phyloP scores from a whole-genome alignment of 2,797 vertebrate genomes.

The Enteromius anoplus region DNA sequence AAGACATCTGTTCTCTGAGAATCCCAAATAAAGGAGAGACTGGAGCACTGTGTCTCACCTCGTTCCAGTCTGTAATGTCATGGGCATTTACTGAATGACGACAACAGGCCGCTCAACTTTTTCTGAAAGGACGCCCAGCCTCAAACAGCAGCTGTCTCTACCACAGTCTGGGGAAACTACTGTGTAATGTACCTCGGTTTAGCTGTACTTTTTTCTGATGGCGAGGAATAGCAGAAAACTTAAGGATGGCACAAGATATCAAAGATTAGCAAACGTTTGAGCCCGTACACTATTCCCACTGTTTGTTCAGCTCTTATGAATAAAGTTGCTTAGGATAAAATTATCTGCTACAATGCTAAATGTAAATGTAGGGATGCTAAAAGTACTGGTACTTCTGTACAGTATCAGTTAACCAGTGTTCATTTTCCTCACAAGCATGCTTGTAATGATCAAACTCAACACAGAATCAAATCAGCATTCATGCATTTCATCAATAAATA shows the following conservation, averaged over 20 bases:
- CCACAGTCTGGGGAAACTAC: not conserved
- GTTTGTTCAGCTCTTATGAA: not conserved
- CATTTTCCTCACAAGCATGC: not conserved
- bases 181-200: not conserved
- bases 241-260: not conserved
- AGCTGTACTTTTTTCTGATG: not conserved
- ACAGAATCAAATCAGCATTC: no score
- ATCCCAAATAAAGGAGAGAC: not conserved
- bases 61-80: not conserved
- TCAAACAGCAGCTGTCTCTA: conserved; percentile 1
- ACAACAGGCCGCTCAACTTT: not conserved
- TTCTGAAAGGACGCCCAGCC: not conserved
- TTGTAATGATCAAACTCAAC: no score
- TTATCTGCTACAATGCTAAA: not conserved
- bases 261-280: not conserved
- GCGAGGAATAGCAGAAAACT: not conserved
- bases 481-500: no score
- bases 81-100: not conserved
- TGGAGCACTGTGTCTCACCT: not conserved
- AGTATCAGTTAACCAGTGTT: not conserved
- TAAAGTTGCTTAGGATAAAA: not conserved
- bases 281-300: not conserved
- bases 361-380: not conserved
- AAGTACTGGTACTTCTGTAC: not conserved
- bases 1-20: not conserved